Evolutionary conservation across 1,140 invertebrate genomes (phyloP).

Genomic region (Pachypeltis micranthus): DNA sequence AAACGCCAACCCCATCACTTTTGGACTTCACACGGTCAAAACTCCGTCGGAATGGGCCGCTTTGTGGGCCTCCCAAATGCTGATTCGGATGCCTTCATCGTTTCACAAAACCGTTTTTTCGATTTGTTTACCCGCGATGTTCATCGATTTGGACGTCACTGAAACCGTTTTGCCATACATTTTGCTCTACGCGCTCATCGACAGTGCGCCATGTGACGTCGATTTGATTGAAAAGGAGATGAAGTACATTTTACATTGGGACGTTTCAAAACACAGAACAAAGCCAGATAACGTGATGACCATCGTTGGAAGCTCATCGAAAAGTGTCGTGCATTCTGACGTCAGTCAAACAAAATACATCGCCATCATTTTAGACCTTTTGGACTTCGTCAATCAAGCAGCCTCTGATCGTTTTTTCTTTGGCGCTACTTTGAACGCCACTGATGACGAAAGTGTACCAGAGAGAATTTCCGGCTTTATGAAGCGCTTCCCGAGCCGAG

Average conservation of each 20-base stretch:
- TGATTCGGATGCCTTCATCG: slow-evolving; percentile 42
- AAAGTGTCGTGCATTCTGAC: background rate
- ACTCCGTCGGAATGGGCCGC: slow-evolving; percentile 48
- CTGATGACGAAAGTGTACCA: background rate
- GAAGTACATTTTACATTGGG: slow-evolving; percentile 11
- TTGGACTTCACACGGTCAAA: background rate
- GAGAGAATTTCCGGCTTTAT: background rate
- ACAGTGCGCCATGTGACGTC: background rate
- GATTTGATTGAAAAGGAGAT: slow-evolving; percentile 8
- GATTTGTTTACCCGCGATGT: slow-evolving; percentile 55
- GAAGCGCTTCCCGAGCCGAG: slow-evolving; percentile 39
- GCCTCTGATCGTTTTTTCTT: background rate
- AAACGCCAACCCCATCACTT: background rate
- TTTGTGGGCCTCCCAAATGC: slow-evolving; percentile 49
- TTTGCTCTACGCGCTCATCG: slow-evolving; percentile 30
- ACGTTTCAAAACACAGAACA: background rate
- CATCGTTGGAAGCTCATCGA: background rate
- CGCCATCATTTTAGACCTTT: slow-evolving; percentile 5
- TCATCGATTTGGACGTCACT: slow-evolving; percentile 50
- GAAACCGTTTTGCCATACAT: slow-evolving; percentile 61
- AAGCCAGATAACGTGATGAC: background rate
- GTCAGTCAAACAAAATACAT: background rate
- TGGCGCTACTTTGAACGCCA: background rate
- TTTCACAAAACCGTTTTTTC: slow-evolving; percentile 43
- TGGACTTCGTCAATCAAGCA: slow-evolving; percentile 8